phyloP scores from a whole-genome alignment of 2,113 vertebrate genomes.

The Saguinus imperator region DNA sequence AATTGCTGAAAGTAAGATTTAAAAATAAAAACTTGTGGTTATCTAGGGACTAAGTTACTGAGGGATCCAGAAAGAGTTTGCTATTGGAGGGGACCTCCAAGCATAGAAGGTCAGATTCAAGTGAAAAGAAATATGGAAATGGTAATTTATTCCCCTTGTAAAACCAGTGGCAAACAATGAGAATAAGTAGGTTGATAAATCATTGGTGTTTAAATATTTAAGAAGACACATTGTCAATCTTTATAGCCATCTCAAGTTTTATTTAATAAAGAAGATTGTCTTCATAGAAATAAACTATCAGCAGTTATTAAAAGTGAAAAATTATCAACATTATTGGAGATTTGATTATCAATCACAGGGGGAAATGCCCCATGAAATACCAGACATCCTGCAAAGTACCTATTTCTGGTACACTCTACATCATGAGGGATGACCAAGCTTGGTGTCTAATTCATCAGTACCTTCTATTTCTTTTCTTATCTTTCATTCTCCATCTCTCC shows the following conservation, averaged over 20 bases:
- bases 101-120: background rate
- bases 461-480: background rate
- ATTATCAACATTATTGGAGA: background rate
- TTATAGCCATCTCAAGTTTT: background rate
- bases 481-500: background rate
- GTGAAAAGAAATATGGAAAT: background rate
- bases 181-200: background rate
- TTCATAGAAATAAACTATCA: background rate
- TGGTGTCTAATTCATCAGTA: background rate
- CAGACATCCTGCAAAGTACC: background rate
- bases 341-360: background rate
- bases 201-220: background rate
- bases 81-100: background rate
- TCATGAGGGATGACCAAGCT: background rate
- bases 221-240: background rate
- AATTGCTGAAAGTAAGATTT: constrained; percentile 56
- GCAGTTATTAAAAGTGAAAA: background rate
- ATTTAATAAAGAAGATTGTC: background rate
- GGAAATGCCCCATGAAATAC: background rate
- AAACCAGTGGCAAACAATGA: background rate
- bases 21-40: constrained; percentile 51
- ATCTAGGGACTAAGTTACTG: constrained; percentile 13
- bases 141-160: background rate
- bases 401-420: background rate
- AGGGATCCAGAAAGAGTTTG: background rate